phyloP scores from a whole-genome alignment of 2,888 invertebrate genomes.

The Helleia helle region DNA sequence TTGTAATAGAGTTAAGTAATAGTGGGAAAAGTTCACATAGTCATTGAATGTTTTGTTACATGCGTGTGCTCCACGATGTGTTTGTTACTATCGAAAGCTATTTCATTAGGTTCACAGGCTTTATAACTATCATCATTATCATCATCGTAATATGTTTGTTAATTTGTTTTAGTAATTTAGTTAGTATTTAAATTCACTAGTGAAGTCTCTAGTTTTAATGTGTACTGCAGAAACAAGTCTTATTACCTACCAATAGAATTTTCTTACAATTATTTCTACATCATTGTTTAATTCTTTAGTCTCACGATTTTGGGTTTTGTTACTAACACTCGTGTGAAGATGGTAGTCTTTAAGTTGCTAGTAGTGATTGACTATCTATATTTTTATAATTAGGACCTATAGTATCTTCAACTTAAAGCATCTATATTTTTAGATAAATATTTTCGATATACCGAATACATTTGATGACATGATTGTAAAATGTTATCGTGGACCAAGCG shows the following conservation, averaged over 20 bases:
- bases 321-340: not conserved
- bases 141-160: too few species aligned
- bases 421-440: too few species aligned
- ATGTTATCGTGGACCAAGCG: too few species aligned
- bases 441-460: too few species aligned
- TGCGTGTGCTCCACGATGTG: slow-evolving; percentile 38
- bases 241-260: not conserved
- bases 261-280: not conserved
- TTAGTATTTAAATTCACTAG: too few species aligned
- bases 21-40: slow-evolving; percentile 45
- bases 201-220: not conserved
- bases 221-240: not conserved
- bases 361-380: too few species aligned
- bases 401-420: too few species aligned
- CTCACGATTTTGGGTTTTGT: slow-evolving; percentile 2
- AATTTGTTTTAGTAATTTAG: too few species aligned
- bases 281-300: not conserved
- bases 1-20: slow-evolving; percentile 59
- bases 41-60: slow-evolving; percentile 42
- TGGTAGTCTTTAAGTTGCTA: not conserved
- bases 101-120: too few species aligned
- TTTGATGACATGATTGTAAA: too few species aligned
- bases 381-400: too few species aligned
- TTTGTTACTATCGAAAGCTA: slow-evolving; percentile 40
- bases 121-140: too few species aligned